These are phyloP conservation scores for Cosmia trapezina DNA, from an alignment of 2,888 invertebrate genomes.

Conservation along the genomic window DNA sequence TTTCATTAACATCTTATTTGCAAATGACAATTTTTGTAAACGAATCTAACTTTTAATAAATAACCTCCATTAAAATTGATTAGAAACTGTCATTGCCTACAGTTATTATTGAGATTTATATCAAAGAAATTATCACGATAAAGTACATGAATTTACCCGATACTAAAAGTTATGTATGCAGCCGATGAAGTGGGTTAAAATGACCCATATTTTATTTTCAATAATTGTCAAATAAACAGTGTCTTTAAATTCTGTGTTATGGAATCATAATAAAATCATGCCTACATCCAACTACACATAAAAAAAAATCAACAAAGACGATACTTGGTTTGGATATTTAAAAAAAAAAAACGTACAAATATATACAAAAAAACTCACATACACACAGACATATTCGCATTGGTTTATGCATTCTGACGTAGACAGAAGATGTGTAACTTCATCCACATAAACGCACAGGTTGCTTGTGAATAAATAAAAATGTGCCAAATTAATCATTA, in stretches of 20 bases:
- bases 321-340: neutral
- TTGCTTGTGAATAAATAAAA: too few species aligned
- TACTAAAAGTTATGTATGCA: neutral
- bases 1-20: constrained; percentile 14
- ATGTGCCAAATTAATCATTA: neutral
- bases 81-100: neutral
- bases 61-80: neutral
- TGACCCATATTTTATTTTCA: neutral
- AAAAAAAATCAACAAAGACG: neutral
- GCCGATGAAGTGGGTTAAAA: neutral
- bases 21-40: neutral
- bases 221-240: neutral
- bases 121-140: constrained; percentile 3
- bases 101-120: constrained; percentile 3
- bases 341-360: too few species aligned
- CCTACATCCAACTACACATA: neutral
- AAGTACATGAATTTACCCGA: neutral
- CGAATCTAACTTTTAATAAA: neutral
- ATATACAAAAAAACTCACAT: too few species aligned
- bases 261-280: neutral
- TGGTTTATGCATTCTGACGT: too few species aligned
- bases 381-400: neutral
- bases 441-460: too few species aligned
- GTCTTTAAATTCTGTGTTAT: neutral
- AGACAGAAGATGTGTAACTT: too few species aligned